Percentiles rank a stretch among this genome's conserved stretches.
Evolutionary conservation across 2,113 vertebrate genomes (phyloP).

Genomic region (Campylomormyrus numenius): DNA sequence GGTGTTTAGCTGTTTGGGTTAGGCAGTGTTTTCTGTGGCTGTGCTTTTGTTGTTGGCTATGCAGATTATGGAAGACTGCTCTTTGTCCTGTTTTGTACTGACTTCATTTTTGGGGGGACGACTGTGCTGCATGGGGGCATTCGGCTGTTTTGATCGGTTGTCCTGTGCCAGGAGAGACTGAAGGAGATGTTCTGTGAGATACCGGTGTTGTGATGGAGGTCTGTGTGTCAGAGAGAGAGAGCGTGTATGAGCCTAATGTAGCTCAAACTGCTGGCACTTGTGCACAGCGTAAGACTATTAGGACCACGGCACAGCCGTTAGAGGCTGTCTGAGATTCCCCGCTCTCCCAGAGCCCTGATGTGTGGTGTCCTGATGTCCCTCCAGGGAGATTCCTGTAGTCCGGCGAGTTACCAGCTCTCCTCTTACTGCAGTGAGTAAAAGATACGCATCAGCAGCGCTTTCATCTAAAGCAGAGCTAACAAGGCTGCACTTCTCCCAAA

Average conservation of each 20-base stretch:
- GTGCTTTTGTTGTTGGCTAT: not conserved
- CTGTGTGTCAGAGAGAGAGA: not conserved
- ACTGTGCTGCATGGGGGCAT: not conserved
- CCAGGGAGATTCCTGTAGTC: slow-evolving; percentile 1
- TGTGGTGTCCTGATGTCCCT: slow-evolving; percentile 7
- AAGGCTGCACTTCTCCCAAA: not conserved
- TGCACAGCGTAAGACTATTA: not conserved
- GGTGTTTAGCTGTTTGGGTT: not conserved
- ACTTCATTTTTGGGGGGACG: not conserved
- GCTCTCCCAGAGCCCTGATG: not conserved
- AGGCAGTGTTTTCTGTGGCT: not conserved
- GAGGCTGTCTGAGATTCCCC: not conserved
- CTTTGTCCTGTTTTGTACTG: not conserved
- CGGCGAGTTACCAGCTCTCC: not conserved
- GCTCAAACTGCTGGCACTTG: not conserved
- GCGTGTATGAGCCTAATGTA: not conserved
- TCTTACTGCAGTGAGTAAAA: not conserved
- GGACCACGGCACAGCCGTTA: not conserved
- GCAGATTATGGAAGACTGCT: not conserved
- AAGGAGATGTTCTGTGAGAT: not conserved
- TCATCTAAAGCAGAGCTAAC: not conserved
- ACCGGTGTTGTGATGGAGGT: not conserved
- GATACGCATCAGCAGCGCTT: not conserved
- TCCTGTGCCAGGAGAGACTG: not conserved
- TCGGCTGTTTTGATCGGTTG: not conserved